Evolutionary conservation across 1,140 invertebrate genomes (phyloP).

Genomic region (Drosophila serrata): DNA sequence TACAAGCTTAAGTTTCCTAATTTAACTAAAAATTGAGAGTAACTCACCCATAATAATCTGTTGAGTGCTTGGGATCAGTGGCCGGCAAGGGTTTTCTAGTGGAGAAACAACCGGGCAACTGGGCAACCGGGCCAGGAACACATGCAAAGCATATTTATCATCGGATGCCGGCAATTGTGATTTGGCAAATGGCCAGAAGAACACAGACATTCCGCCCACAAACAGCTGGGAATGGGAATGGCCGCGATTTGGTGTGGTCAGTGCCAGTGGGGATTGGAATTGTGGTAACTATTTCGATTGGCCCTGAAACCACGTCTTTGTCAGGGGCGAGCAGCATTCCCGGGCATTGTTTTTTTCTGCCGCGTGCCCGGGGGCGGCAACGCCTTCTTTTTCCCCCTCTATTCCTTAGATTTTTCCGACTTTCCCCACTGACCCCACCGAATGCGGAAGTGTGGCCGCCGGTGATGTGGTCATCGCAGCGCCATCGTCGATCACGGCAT

Average conservation of each 20-base stretch:
- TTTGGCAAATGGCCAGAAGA: constrained; percentile 50
- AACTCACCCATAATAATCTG: neutral
- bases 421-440: constrained; percentile 3
- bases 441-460: constrained; percentile 35
- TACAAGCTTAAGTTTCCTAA: neutral
- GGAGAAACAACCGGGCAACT: neutral
- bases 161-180: constrained; percentile 46
- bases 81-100: constrained; percentile 10
- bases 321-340: constrained; percentile 38
- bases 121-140: constrained; percentile 5
- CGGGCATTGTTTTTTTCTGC: constrained; percentile 21
- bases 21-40: neutral
- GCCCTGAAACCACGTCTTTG: constrained; percentile 43
- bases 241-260: constrained; percentile 73
- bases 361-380: constrained; percentile 27
- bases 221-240: constrained; percentile 65
- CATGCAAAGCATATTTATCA: constrained; percentile 36
- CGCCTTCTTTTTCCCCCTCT: constrained; percentile 15
- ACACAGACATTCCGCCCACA: constrained; percentile 42
- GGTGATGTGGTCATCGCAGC: constrained; percentile 25
- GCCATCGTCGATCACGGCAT: constrained; percentile 54
- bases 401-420: neutral
- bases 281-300: constrained; percentile 43
- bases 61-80: constrained; percentile 6
- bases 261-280: constrained; percentile 41